Base-by-base conservation (phyloP, 92 coral and sea anemone species). In the Porites cylindrica region DNA sequence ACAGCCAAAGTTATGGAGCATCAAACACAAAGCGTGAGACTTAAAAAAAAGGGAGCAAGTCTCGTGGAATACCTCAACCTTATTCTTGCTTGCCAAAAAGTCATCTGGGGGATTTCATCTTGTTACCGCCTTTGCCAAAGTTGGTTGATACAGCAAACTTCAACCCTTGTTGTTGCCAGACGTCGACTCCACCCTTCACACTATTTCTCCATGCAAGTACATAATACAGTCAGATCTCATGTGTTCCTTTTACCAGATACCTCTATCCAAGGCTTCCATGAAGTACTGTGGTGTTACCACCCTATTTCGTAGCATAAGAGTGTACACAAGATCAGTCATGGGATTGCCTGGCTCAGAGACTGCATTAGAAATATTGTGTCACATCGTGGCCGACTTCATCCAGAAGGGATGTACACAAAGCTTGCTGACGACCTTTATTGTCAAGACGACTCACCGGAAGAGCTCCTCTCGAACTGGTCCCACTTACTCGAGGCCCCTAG, bases 391-490 rank as follows among this genome's bases (percentile, higher is more conserved):
- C 19, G 82, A 61, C 66, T 17, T 61, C 66, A 61, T 2, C 0
- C 18, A 61, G 19, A n/a, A 61, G 17, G 88, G 91, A 4, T 80
- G 38, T 62, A 66, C 82, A 83, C 91, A 23, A 88, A 88, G 63
- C 73, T 88, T 11, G 88, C 91, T 8, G 88, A 82, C 12, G 83
- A 88, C n/a, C n/a, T n/a, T 32, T 82, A 82, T 66, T 89, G 89
- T 26, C 89, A 73, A 16, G 92, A 85, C 8, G 54, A 64, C 19
- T 47, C 87, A 13, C 70, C 77, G 0, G 81, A 70, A 32, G 91
- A 69, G 47, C 75, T 50, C 70, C 83, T 32, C 73, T 72, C 59
- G 76, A 85, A n/a, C 89, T 70, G 17, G 92, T 84, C 14, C 52
- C 20, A 14, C 24, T 12, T 72, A 51, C 72, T 88, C 70, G 88